A percentile compares a stretch with the other conserved stretches of the same genome.
Evolutionary conservation across 2,888 invertebrate genomes (phyloP).

Genomic region (Candidula unifasciata): DNA sequence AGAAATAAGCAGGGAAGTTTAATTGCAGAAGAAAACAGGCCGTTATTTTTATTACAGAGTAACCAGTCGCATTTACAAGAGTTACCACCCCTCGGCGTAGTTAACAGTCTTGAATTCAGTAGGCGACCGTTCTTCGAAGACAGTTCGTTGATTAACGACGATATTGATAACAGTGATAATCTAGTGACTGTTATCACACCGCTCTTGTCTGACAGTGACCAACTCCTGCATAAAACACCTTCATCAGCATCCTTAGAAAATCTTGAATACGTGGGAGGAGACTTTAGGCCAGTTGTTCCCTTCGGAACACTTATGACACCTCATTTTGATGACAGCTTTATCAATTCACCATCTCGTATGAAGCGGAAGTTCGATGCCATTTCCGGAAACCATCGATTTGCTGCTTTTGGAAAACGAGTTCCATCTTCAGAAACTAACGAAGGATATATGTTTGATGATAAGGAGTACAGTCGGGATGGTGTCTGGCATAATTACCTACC

Average conservation of each 20-base stretch:
- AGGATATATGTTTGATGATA: background rate
- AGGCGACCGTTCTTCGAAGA: background rate
- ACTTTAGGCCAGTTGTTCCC: background rate
- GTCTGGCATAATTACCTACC: background rate
- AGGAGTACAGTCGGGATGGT: too few relatives aligned
- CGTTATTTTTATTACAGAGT: background rate
- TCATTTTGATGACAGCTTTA: background rate
- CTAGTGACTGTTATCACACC: background rate
- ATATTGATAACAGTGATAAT: background rate
- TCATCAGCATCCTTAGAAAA: background rate
- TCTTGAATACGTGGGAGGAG: background rate
- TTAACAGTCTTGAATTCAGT: background rate
- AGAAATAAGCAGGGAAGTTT: background rate
- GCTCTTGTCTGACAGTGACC: background rate
- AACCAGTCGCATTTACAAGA: background rate
- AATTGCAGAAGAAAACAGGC: background rate
- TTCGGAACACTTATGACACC: background rate
- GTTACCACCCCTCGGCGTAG: too few relatives aligned
- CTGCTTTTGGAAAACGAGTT: background rate
- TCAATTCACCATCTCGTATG: too few relatives aligned
- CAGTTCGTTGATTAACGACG: too few relatives aligned
- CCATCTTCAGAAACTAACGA: background rate
- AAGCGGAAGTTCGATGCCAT: background rate
- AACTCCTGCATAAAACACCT: background rate
- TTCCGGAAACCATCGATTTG: background rate